Conservation (phyloP, 2,113 vertebrate species). For the Morone saxatilis region DNA sequence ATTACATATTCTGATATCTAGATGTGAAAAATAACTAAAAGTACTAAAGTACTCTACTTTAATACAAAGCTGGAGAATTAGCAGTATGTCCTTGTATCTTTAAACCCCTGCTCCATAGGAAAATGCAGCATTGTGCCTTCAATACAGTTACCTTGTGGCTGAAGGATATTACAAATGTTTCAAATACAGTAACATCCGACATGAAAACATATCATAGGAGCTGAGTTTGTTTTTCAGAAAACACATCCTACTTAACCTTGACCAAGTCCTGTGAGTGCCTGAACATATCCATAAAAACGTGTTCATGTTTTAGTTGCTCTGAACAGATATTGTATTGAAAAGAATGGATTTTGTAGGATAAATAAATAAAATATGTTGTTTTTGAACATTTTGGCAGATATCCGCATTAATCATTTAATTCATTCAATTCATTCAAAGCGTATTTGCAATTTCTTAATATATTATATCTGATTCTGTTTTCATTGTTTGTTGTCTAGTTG, state of each 20-base stretch:
- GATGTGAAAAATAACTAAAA: background rate
- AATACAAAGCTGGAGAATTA: background rate
- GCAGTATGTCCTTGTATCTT: background rate
- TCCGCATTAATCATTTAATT: too few relatives aligned
- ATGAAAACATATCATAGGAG: background rate
- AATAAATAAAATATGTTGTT: background rate
- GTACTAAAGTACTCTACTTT: background rate
- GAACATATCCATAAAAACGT: background rate
- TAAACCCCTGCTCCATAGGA: background rate
- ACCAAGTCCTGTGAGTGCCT: background rate
- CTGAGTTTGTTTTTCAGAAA: background rate
- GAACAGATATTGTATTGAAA: background rate
- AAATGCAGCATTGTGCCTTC: background rate
- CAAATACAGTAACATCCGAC: background rate
- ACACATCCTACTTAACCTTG: too few relatives aligned
- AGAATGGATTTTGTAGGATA: background rate
- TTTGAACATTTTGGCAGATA: background rate
- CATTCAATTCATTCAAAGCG: too few relatives aligned
- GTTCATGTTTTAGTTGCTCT: background rate
- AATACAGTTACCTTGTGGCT: background rate
- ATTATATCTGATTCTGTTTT: too few relatives aligned
- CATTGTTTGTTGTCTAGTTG: too few relatives aligned
- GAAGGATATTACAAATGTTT: background rate
- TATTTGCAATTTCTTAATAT: too few relatives aligned
- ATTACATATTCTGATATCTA: background rate